Conservation (phyloP, 2,888 invertebrate species). For the Sarcophaga rosellei region DNA sequence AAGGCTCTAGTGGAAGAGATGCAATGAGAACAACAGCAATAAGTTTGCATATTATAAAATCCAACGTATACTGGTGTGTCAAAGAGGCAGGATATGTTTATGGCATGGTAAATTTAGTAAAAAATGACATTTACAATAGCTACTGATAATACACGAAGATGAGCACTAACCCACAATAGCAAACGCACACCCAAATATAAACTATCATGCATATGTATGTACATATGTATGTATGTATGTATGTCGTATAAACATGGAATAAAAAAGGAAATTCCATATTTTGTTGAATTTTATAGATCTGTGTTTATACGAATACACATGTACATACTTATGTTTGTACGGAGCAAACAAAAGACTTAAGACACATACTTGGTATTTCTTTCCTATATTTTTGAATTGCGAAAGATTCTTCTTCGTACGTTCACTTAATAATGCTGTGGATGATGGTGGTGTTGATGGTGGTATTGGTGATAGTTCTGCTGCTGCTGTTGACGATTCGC, state of each 20-base stretch:
- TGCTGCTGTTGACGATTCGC: slow-evolving; percentile 31
- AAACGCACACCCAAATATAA: not conserved
- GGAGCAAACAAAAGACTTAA: slow-evolving; percentile 60
- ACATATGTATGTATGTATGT: not conserved
- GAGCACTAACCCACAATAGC: slow-evolving; percentile 28
- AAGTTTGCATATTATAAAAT: slow-evolving; percentile 63
- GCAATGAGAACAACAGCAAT: slow-evolving; percentile 48
- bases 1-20: slow-evolving; percentile 27
- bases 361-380: slow-evolving; percentile 22
- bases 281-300: slow-evolving; percentile 61
- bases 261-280: slow-evolving; percentile 49
- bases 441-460: slow-evolving; percentile 22
- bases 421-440: not conserved
- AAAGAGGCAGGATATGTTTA: slow-evolving; percentile 68
- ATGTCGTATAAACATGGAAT: slow-evolving; percentile 1
- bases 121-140: slow-evolving; percentile 68
- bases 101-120: slow-evolving; percentile 66
- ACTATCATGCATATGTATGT: not conserved
- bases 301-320: not conserved
- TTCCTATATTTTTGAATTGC: not conserved
- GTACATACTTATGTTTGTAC: not conserved
- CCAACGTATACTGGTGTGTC: slow-evolving; percentile 58
- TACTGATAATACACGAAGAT: slow-evolving; percentile 64
- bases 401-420: slow-evolving; percentile 14
- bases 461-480: not conserved